These are phyloP conservation scores for Galbula dea DNA, from an alignment of 2,113 vertebrate species.

Conservation along the genomic window DNA sequence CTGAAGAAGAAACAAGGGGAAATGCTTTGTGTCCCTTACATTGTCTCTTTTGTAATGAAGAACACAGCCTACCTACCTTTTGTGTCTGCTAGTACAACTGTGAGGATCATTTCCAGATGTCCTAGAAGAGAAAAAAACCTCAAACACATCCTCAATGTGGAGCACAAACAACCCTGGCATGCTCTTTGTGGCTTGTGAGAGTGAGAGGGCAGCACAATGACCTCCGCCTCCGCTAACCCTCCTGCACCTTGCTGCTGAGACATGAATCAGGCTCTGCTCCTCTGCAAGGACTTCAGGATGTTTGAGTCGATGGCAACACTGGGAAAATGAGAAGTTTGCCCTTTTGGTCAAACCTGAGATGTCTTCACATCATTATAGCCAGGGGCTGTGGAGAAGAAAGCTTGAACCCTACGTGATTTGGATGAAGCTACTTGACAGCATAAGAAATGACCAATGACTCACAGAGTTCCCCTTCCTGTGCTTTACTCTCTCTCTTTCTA, in stretches of 20 bases:
- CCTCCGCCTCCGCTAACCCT: background rate
- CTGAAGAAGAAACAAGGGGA: background rate
- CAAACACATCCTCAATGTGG: background rate
- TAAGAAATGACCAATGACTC: constrained; percentile 31
- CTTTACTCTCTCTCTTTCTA: background rate
- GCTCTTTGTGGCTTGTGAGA: background rate
- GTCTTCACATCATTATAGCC: constrained; percentile 43
- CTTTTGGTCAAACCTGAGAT: constrained; percentile 64
- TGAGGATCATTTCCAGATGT: background rate
- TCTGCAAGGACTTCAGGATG: constrained; percentile 37
- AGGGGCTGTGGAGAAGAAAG: background rate
- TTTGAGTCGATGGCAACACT: constrained; percentile 43
- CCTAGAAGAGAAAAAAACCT: background rate
- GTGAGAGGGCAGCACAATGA: background rate
- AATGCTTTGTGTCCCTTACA: background rate
- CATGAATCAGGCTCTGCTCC: constrained; percentile 50
- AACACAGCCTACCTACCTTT: background rate
- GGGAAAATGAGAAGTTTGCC: constrained; percentile 64
- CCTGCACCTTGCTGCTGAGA: constrained; percentile 15
- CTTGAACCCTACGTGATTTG: constrained; percentile 17
- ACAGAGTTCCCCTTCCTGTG: background rate
- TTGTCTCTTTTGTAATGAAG: background rate
- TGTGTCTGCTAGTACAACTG: background rate
- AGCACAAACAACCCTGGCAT: background rate
- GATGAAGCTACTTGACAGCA: background rate